Percentiles rank a stretch among this genome's conserved stretches.
These are phyloP conservation scores for Amblyopsis rosae DNA, from an alignment of 2,113 vertebrate genomes.

Conservation along the genomic window DNA sequence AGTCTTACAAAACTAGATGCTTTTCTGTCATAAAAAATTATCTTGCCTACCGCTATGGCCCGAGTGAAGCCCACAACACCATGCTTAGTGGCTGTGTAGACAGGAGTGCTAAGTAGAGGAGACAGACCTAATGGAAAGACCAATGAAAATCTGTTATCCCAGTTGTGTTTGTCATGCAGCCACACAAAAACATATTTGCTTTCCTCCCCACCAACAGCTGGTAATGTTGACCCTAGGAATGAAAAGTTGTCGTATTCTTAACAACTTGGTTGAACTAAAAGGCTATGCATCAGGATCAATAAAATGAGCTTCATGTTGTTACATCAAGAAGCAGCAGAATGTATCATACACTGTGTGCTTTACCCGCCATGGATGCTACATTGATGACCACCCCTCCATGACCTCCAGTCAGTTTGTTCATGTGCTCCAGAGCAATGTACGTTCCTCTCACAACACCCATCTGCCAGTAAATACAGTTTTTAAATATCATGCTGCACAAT, in stretches of 20 bases:
- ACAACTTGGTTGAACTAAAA: too few species aligned
- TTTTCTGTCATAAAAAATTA: too few species aligned
- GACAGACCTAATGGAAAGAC: slow-evolving; percentile 59
- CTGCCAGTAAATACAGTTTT: slow-evolving; percentile 32
- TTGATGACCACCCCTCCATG: slow-evolving; percentile 75
- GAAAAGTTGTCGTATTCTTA: too few species aligned
- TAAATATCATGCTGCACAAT: neutral
- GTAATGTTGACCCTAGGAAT: too few species aligned
- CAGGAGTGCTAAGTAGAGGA: slow-evolving; percentile 50
- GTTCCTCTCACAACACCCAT: slow-evolving; percentile 62
- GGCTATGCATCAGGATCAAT: too few species aligned
- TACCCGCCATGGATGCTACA: slow-evolving; percentile 69
- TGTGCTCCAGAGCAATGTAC: slow-evolving; percentile 73
- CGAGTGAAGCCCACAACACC: slow-evolving; percentile 74
- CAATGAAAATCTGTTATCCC: neutral
- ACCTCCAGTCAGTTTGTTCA: slow-evolving; percentile 71
- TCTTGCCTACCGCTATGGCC: slow-evolving; percentile 21
- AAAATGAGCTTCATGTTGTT: too few species aligned
- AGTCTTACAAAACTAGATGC: too few species aligned
- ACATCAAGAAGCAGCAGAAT: too few species aligned
- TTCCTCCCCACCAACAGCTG: too few species aligned
- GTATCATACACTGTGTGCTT: too few species aligned
- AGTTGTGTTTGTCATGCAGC: too few species aligned
- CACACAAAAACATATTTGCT: too few species aligned
- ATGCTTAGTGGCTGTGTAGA: slow-evolving; percentile 75